These are phyloP conservation scores for Distichodus sexfasciatus DNA, from an alignment of 2,797 vertebrate species.

Conservation along the genomic window DNA sequence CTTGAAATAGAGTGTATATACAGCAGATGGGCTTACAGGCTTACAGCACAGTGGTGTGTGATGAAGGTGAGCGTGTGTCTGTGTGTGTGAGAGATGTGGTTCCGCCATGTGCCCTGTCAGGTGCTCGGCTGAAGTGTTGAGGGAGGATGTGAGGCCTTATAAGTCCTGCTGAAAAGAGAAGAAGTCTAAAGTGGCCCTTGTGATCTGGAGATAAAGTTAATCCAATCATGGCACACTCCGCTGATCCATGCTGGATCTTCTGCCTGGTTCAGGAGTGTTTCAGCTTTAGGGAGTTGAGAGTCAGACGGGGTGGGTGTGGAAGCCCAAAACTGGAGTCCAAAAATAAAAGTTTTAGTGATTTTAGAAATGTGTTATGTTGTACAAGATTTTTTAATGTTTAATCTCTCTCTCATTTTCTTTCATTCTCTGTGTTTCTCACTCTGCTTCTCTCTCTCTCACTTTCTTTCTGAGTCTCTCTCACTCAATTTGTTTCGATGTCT, in stretches of 20 bases:
- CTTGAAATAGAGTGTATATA: slow-evolving; percentile 29
- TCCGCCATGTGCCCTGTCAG: slow-evolving; percentile 19
- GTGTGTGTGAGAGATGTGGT: slow-evolving; percentile 2
- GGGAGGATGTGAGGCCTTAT: slow-evolving; percentile 26
- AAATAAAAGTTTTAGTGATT: too few species aligned
- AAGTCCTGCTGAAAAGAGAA: slow-evolving; percentile 25
- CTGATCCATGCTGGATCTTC: slow-evolving; percentile 3
- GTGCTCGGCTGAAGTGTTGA: slow-evolving; percentile 14
- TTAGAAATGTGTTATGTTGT: too few species aligned
- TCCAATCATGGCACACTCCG: slow-evolving; percentile 20
- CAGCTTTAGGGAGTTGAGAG: slow-evolving; percentile 23
- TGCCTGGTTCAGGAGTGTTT: slow-evolving; percentile 33
- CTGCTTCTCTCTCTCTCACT: background rate
- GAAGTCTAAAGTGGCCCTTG: slow-evolving; percentile 5
- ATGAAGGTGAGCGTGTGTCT: too few species aligned
- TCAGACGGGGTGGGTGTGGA: slow-evolving; percentile 3
- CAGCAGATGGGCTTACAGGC: slow-evolving; percentile 17
- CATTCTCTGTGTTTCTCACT: background rate
- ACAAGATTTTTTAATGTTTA: too few species aligned
- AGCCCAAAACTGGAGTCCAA: background rate
- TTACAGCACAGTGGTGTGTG: slow-evolving; percentile 25
- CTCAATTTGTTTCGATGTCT: too few species aligned
- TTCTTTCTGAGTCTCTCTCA: background rate
- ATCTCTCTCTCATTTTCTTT: too few species aligned
- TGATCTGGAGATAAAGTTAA: slow-evolving; percentile 19